These are phyloP conservation scores for Cyaniris semiargus DNA, from an alignment of 2,888 invertebrate genomes.

Conservation along the genomic window DNA sequence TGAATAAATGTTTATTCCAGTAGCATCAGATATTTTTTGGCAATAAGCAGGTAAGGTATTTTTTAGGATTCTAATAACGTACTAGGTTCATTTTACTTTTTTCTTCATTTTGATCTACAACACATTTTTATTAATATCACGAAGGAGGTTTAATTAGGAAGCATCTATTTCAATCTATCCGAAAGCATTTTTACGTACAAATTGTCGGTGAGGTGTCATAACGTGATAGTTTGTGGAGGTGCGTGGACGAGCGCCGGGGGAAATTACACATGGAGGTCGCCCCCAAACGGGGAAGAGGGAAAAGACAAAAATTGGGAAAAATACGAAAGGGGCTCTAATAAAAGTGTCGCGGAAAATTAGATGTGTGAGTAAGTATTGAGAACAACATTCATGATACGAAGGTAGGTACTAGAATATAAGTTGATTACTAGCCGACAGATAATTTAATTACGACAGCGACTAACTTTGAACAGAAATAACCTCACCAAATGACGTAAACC, in stretches of 20 bases:
- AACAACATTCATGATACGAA: no score
- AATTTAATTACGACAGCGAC: no score
- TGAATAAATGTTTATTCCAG: no score
- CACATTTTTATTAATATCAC: background rate
- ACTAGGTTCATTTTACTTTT: background rate
- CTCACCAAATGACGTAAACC: no score
- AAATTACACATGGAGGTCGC: conserved; percentile 4
- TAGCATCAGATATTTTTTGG: no score
- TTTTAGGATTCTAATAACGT: no score
- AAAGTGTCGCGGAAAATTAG: background rate
- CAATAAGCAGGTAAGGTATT: no score
- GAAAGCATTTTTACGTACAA: background rate
- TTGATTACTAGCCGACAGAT: no score
- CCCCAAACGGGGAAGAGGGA: background rate
- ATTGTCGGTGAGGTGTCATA: background rate
- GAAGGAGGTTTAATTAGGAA: background rate
- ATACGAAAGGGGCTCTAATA: background rate
- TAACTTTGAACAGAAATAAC: no score
- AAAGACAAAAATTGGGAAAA: background rate
- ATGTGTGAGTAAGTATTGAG: background rate
- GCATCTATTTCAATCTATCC: background rate
- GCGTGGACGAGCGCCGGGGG: conserved; percentile 11
- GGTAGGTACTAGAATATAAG: no score
- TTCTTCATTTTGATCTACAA: no score
- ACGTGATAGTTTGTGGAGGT: background rate